phyloP scores from a whole-genome alignment of 2,113 vertebrate species.

The Apteryx owenii region DNA sequence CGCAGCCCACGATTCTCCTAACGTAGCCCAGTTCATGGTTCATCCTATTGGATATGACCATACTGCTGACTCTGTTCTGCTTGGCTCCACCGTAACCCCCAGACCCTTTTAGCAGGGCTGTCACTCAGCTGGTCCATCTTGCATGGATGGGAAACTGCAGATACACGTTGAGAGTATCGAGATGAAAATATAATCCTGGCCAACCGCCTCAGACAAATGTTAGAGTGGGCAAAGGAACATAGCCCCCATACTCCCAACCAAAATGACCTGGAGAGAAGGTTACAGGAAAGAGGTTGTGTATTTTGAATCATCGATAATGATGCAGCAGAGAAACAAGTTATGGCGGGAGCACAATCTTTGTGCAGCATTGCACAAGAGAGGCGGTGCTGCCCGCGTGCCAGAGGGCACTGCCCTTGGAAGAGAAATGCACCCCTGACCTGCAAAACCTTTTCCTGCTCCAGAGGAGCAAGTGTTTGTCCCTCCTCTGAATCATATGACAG shows the following conservation, averaged over 20 bases:
- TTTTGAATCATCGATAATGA: conserved; percentile 31
- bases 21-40: background rate
- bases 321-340: background rate
- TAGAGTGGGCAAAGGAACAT: background rate
- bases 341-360: background rate
- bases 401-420: background rate
- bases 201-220: background rate
- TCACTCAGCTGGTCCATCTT: background rate
- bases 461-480: background rate
- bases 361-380: conserved; percentile 30
- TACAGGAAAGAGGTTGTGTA: background rate
- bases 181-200: background rate
- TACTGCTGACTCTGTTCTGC: background rate
- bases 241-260: background rate
- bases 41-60: background rate
- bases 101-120: background rate
- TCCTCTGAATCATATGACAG: background rate
- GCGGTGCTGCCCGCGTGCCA: background rate
- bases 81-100: background rate
- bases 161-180: background rate
- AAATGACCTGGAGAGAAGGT: background rate
- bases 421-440: background rate
- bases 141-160: background rate
- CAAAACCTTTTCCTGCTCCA: background rate
- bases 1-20: background rate